Percentiles rank a stretch among this genome's conserved stretches.
Evolutionary conservation across 2,888 invertebrate genomes (phyloP).

Genomic region (Noctuana brunneofusca): DNA sequence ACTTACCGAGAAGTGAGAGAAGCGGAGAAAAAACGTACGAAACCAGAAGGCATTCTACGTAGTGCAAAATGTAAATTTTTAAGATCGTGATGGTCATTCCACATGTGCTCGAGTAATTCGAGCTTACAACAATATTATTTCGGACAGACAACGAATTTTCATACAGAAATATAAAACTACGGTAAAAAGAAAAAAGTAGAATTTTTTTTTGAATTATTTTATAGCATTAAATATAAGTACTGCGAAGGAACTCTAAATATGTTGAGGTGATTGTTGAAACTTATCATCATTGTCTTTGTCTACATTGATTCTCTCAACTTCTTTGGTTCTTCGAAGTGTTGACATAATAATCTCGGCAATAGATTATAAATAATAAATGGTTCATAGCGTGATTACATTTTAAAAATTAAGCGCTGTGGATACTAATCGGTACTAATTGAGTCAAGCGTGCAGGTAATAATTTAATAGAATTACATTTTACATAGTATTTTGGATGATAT

Average conservation of each 20-base stretch:
- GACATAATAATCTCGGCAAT: no score
- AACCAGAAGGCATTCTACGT: conserved; percentile 46
- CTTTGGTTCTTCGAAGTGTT: neutral
- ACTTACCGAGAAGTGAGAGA: conserved; percentile 44
- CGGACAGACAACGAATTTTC: neutral
- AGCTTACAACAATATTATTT: conserved; percentile 4
- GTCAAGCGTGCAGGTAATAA: no score
- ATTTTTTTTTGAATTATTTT: neutral
- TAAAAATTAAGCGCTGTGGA: no score
- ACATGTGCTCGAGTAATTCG: conserved; percentile 32
- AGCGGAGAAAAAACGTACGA: conserved; percentile 43
- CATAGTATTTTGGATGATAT: neutral
- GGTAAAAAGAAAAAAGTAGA: neutral
- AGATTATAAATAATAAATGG: neutral
- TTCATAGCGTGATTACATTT: no score
- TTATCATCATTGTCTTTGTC: no score
- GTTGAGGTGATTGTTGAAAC: no score
- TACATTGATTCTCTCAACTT: neutral
- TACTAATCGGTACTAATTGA: no score
- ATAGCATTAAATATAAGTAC: neutral
- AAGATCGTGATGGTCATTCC: conserved; percentile 42
- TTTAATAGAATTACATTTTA: neutral
- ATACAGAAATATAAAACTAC: neutral
- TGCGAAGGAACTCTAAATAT: neutral
- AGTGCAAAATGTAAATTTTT: conserved; percentile 48